phyloP scores from a whole-genome alignment of 2,113 vertebrate species.

The Falco punctatus region DNA sequence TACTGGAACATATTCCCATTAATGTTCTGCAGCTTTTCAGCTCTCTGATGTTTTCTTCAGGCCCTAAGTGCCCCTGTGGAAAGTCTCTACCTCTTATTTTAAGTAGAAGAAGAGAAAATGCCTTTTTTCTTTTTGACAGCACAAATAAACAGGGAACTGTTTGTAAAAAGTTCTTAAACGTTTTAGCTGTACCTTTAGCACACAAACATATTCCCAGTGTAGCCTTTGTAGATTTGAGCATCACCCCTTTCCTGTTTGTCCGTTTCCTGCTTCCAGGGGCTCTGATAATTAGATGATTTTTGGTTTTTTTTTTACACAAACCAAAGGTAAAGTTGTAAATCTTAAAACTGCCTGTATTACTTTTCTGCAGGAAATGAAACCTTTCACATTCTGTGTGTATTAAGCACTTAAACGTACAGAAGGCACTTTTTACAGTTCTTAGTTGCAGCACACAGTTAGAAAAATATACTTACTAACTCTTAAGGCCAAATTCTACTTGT shows the following conservation, averaged over 20 bases:
- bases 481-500: constrained; percentile 46
- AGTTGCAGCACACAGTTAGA: constrained; percentile 43
- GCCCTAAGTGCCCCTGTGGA: constrained; percentile 65
- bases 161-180: constrained; percentile 20
- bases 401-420: constrained; percentile 71
- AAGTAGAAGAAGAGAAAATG: constrained; percentile 61
- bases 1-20: constrained; percentile 4
- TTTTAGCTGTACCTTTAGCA: constrained; percentile 52
- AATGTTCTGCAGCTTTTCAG: constrained; percentile 37
- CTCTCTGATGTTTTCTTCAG: constrained; percentile 55
- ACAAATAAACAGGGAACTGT: constrained; percentile 61
- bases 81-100: constrained; percentile 80
- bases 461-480: constrained; percentile 8
- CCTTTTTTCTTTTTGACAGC: constrained; percentile 69
- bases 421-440: constrained; percentile 69
- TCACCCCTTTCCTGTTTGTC: constrained; percentile 40
- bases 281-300: constrained; percentile 29
- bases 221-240: background rate
- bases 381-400: constrained; percentile 17
- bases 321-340: constrained; percentile 76
- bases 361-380: constrained; percentile 37
- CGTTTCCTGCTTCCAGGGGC: constrained; percentile 58
- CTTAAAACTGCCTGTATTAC: constrained; percentile 60
- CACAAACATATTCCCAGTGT: constrained; percentile 23
- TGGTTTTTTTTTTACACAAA: constrained; percentile 16